Evolutionary conservation across 1,140 invertebrate species (phyloP).

Genomic region (Colletes latitarsis): DNA sequence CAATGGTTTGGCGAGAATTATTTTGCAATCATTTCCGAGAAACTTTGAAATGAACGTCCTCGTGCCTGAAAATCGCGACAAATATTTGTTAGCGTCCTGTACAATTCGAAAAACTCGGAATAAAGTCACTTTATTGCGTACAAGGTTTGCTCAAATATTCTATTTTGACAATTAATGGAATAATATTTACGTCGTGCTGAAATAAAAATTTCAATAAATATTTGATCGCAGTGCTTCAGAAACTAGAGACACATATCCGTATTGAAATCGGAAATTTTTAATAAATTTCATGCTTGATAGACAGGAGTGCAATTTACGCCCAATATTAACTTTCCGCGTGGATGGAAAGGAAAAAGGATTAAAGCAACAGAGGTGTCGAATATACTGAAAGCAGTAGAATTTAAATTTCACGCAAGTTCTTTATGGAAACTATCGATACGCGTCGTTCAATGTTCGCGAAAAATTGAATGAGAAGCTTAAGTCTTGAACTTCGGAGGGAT

Average conservation of each 20-base stretch:
- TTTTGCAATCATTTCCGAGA: too few relatives aligned
- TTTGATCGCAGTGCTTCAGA: too few relatives aligned
- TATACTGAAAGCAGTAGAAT: not conserved
- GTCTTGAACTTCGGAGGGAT: not conserved
- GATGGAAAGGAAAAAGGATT: not conserved
- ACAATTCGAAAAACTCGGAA: too few relatives aligned
- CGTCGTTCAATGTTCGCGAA: not conserved
- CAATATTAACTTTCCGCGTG: not conserved
- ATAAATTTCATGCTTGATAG: conserved; percentile 2
- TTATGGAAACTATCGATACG: not conserved
- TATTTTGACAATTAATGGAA: too few relatives aligned
- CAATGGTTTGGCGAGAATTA: too few relatives aligned
- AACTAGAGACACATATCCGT: too few relatives aligned
- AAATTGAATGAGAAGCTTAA: conserved; percentile 13
- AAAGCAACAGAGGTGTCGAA: not conserved
- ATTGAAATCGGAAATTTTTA: not conserved
- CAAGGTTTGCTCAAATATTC: not conserved
- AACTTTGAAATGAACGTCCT: too few relatives aligned
- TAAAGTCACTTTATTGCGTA: too few relatives aligned
- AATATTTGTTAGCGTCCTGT: too few relatives aligned
- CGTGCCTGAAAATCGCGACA: too few relatives aligned
- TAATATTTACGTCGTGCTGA: too few relatives aligned
- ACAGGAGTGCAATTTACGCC: not conserved
- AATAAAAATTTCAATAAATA: too few relatives aligned
- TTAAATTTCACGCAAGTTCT: not conserved